Percentiles rank a stretch among this genome's conserved stretches.
These are phyloP conservation scores for Rhynchophorus ferrugineus DNA, from an alignment of 1,140 invertebrate species.

Conservation along the genomic window DNA sequence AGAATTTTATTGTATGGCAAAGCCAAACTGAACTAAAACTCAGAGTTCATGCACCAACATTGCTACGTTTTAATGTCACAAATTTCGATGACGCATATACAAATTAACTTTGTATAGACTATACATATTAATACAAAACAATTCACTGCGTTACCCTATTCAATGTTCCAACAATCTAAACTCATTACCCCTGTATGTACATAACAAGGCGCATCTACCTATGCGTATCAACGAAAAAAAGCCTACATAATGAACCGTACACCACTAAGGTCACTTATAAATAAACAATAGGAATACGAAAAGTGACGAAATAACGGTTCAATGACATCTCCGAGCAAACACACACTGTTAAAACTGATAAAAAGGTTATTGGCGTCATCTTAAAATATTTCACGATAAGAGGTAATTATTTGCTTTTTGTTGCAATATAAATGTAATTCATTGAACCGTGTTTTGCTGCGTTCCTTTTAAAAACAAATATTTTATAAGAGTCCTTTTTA, in stretches of 20 bases:
- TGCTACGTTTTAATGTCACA: too few relatives aligned
- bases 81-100: too few relatives aligned
- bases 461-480: constrained; percentile 11
- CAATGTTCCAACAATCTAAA: too few relatives aligned
- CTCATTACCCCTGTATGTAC: not conserved
- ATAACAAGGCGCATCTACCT: not conserved
- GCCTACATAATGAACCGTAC: not conserved
- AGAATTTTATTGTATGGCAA: too few relatives aligned
- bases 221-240: not conserved
- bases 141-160: too few relatives aligned
- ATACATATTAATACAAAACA: too few relatives aligned
- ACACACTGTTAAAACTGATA: constrained; percentile 31
- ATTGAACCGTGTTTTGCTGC: constrained; percentile 13
- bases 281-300: constrained; percentile 24
- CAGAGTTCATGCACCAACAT: too few relatives aligned
- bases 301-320: constrained; percentile 33
- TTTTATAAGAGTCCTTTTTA: not conserved
- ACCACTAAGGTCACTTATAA: constrained; percentile 15
- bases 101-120: too few relatives aligned
- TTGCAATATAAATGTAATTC: constrained; percentile 18
- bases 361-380: constrained; percentile 35
- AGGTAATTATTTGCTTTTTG: constrained; percentile 27
- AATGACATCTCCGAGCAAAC: constrained; percentile 33
- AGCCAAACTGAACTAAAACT: too few relatives aligned
- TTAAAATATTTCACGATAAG: constrained; percentile 28